These are phyloP conservation scores for Enteromius treurensis DNA, from an alignment of 2,797 vertebrate species.

Conservation along the genomic window DNA sequence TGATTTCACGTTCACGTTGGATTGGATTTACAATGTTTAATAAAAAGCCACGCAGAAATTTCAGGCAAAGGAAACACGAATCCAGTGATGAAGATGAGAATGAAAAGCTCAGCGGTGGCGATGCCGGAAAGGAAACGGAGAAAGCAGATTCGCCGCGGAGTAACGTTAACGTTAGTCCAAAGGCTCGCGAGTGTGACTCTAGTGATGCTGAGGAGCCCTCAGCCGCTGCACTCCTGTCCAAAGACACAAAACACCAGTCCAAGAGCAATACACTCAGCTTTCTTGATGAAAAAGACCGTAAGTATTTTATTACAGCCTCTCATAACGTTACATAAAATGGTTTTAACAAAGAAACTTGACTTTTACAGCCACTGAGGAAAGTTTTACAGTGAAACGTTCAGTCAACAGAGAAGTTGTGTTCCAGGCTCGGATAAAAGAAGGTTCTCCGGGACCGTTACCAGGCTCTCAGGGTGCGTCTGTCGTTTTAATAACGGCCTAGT, in stretches of 20 bases:
- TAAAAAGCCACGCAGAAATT: slow-evolving; percentile 76
- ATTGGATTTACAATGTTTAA: slow-evolving; percentile 73
- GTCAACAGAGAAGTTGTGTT: slow-evolving; percentile 83
- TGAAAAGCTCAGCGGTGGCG: slow-evolving; percentile 36
- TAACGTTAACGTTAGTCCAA: slow-evolving; percentile 58
- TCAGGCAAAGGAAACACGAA: slow-evolving; percentile 75
- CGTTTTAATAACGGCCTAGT: not conserved
- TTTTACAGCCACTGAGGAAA: slow-evolving; percentile 65
- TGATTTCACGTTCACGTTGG: not conserved
- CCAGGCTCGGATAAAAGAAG: slow-evolving; percentile 76
- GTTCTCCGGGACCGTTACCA: slow-evolving; percentile 45
- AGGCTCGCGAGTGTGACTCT: slow-evolving; percentile 56
- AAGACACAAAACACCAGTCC: slow-evolving; percentile 37
- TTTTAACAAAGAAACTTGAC: not conserved
- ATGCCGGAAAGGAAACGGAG: not conserved
- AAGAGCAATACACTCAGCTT: slow-evolving; percentile 71
- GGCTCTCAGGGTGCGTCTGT: slow-evolving; percentile 60
- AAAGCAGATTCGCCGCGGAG: slow-evolving; percentile 52
- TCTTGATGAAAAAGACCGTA: slow-evolving; percentile 76
- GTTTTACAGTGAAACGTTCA: slow-evolving; percentile 80
- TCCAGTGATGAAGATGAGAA: slow-evolving; percentile 78
- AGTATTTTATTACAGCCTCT: slow-evolving; percentile 1
- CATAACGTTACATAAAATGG: not conserved
- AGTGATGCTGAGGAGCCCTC: slow-evolving; percentile 50
- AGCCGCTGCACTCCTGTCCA: not conserved